phyloP scores from a whole-genome alignment of 1,140 invertebrate genomes.

The Teleogryllus occipitalis region DNA sequence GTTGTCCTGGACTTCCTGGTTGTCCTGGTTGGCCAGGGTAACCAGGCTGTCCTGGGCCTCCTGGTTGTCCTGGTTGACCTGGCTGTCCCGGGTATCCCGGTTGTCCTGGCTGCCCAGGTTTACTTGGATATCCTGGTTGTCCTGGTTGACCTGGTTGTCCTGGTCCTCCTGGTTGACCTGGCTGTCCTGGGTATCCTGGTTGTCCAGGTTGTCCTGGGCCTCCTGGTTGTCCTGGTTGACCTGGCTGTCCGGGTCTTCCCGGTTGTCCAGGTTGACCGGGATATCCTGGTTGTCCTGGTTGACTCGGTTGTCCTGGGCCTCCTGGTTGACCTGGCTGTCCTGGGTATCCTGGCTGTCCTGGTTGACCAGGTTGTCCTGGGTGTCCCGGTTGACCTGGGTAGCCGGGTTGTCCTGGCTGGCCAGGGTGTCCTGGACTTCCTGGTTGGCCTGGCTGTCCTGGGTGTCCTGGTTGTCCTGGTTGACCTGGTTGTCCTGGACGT shows the following conservation, averaged over 20 bases:
- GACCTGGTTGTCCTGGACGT: too few relatives aligned
- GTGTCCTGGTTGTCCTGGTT: too few relatives aligned
- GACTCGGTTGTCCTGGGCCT: slow-evolving; percentile 19
- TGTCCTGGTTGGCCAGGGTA: neutral
- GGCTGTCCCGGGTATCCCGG: slow-evolving; percentile 17
- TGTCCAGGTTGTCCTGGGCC: neutral
- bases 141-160: slow-evolving; percentile 14
- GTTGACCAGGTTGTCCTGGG: too few relatives aligned
- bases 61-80: slow-evolving; percentile 16
- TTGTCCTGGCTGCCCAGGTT: slow-evolving; percentile 13
- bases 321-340: too few relatives aligned
- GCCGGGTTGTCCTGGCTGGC: too few relatives aligned
- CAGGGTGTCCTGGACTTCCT: too few relatives aligned
- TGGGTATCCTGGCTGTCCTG: too few relatives aligned
- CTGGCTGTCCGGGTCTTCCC: slow-evolving; percentile 11
- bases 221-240: slow-evolving; percentile 17
- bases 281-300: slow-evolving; percentile 8
- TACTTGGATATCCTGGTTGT: slow-evolving; percentile 15
- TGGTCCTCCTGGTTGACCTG: slow-evolving; percentile 14
- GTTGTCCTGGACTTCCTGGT: slow-evolving; percentile 10
- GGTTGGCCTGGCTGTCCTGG: too few relatives aligned
- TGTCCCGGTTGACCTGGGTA: too few relatives aligned
- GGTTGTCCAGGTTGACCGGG: slow-evolving; percentile 14
- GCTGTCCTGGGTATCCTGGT: neutral
- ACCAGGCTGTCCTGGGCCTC: neutral